phyloP scores from a whole-genome alignment of 2,888 invertebrate genomes.

The Drosophila cyrtoloma region DNA sequence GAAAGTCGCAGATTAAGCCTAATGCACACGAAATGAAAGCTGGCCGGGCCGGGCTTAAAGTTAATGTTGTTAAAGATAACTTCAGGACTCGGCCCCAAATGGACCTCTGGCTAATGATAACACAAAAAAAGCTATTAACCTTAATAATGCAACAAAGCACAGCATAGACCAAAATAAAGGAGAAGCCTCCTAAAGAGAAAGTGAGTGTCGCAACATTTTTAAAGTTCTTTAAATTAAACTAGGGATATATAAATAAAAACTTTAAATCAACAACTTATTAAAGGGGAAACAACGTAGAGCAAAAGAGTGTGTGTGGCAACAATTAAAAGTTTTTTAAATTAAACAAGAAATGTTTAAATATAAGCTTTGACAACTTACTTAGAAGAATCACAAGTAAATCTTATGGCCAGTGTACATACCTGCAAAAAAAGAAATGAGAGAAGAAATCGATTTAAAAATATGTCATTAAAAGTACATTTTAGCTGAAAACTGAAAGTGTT shows the following conservation, averaged over 20 bases:
- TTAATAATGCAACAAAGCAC: constrained; percentile 14
- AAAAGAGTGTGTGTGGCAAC: neutral
- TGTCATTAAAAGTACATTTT: constrained; percentile 57
- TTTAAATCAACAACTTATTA: constrained; percentile 22
- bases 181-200: neutral
- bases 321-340: neutral
- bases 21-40: constrained; percentile 67
- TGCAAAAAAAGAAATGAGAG: constrained; percentile 37
- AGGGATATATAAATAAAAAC: neutral
- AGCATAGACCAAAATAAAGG: neutral
- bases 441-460: constrained; percentile 28
- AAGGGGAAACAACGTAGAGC: neutral
- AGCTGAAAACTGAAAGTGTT: constrained; percentile 49
- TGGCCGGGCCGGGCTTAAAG: constrained; percentile 32
- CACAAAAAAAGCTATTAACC: constrained; percentile 20
- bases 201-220: neutral
- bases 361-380: constrained; percentile 27
- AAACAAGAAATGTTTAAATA: neutral
- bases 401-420: constrained; percentile 45
- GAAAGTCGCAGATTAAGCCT: constrained; percentile 66
- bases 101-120: constrained; percentile 26
- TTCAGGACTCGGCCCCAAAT: constrained; percentile 15
- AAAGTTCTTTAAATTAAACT: constrained; percentile 1
- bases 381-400: neutral
- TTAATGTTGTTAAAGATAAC: constrained; percentile 55